Base-by-base conservation (phyloP, 2,113 vertebrate species). In the Thermophis baileyi region DNA sequence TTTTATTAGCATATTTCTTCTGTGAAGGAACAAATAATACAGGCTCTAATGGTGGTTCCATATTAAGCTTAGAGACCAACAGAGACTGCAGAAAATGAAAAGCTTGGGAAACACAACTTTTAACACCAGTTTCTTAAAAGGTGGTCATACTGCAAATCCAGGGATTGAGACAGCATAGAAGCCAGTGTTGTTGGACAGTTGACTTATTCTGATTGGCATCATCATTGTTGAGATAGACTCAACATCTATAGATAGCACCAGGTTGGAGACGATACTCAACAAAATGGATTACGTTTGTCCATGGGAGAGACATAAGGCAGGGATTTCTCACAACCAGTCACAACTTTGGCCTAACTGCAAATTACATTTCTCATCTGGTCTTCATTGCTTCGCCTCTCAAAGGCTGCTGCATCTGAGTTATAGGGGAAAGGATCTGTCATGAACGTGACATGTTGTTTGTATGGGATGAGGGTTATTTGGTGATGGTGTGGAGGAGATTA, bases 401-500 rank as follows among this genome's bases (percentile, higher is more conserved):
- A 63, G 44, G 44, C 57, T n/a, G n/a, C 89, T 20, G 55, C 55
- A 6, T 90, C 55, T 49, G 60, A 90, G 57, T 60, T 63, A 63
- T 22, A 63, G 44, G 25, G 27, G 60, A 90, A n/a, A 85, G 54
- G 47, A 91, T 86, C 53, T 85, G 53, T 86, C 60, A 91, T 47
- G 49, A n/a, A 14, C 18, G 49, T 91, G 90, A 90, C 22, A 53
- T 54, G 55, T 69, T 90, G 57, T 90, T 91, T 53, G 49, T 20
- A 53, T 90, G 63, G 89, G 89, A 90, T 69, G 89, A 69, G 89
- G 89, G 55, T 63, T 90, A 69, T 69, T 63, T 49, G 55, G 44
- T 22, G 44, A 90, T 90, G 89, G 89, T 90, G 57, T 90, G 57
- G 89, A 63, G 60, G 57, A 69, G 89, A 90, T 90, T 90, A 90